Conservation (phyloP, 2,113 vertebrate genomes). For the Uropsilus gracilis region DNA sequence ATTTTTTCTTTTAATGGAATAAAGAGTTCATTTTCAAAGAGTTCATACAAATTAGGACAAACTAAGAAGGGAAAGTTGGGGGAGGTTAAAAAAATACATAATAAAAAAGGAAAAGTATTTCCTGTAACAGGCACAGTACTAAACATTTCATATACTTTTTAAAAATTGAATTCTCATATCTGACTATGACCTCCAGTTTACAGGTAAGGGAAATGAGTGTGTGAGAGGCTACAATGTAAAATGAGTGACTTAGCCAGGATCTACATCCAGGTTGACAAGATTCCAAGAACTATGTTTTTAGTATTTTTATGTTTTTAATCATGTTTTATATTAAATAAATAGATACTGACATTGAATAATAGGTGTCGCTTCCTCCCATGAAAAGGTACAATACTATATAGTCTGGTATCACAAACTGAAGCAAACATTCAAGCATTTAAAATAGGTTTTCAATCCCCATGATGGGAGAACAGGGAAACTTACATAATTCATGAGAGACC, state of each 20-base stretch:
- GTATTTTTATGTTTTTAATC: neutral
- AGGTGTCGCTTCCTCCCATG: neutral
- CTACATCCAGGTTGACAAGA: neutral
- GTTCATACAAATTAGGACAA: neutral
- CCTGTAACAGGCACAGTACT: neutral
- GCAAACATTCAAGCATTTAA: neutral
- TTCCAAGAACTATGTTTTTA: neutral
- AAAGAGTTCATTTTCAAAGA: slow-evolving; percentile 37
- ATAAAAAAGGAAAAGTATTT: neutral
- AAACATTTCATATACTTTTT: neutral
- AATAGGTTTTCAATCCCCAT: neutral
- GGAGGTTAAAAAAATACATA: too few relatives aligned
- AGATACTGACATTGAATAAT: neutral
- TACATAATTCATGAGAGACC: neutral
- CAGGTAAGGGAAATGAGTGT: neutral
- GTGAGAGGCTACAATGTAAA: neutral
- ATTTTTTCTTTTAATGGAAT: neutral
- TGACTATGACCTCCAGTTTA: neutral
- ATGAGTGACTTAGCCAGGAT: neutral
- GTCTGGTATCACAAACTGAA: neutral
- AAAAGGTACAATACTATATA: neutral
- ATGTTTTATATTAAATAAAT: slow-evolving; percentile 30
- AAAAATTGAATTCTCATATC: neutral
- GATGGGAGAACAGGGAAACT: neutral
- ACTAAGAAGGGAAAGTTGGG: neutral